A percentile compares a stretch with the other conserved stretches of the same genome.
Evolutionary conservation across 1,140 invertebrate species (phyloP).

Genomic region (Spodoptera litura): DNA sequence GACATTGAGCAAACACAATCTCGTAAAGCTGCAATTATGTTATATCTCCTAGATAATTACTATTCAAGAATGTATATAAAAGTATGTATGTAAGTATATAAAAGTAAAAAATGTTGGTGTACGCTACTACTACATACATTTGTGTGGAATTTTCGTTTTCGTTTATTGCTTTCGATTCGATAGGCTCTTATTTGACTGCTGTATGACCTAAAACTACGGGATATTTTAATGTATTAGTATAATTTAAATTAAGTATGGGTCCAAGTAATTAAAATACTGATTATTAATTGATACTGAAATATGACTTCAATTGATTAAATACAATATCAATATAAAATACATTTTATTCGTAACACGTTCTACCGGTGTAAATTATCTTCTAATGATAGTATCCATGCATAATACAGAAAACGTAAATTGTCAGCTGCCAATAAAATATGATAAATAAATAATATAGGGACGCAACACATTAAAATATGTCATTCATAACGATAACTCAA

Average conservation of each 20-base stretch:
- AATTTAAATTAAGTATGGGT: not conserved
- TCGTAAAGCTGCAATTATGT: constrained; percentile 25
- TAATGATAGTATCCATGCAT: constrained; percentile 5
- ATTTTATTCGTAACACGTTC: not conserved
- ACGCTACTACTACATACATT: not conserved
- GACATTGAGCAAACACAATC: constrained; percentile 39
- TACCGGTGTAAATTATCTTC: constrained; percentile 5
- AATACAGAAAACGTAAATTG: constrained; percentile 7
- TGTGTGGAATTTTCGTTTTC: not conserved
- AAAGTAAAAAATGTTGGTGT: constrained; percentile 43
- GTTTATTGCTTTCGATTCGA: constrained; percentile 1
- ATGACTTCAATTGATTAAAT: not conserved
- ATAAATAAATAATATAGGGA: constrained; percentile 16
- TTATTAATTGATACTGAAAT: constrained; percentile 7
- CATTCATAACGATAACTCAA: constrained; percentile 44
- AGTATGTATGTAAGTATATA: constrained; percentile 26
- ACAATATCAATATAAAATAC: constrained; percentile 6
- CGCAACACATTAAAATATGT: constrained; percentile 40
- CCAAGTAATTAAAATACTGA: not conserved
- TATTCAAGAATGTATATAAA: constrained; percentile 26
- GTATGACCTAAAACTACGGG: constrained; percentile 13
- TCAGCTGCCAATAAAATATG: constrained; percentile 34
- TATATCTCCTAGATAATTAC: constrained; percentile 18
- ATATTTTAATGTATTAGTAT: not conserved
- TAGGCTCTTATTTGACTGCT: not conserved